Evolutionary conservation across 2,797 vertebrate species (phyloP).

Genomic region (Lacerta agilis): DNA sequence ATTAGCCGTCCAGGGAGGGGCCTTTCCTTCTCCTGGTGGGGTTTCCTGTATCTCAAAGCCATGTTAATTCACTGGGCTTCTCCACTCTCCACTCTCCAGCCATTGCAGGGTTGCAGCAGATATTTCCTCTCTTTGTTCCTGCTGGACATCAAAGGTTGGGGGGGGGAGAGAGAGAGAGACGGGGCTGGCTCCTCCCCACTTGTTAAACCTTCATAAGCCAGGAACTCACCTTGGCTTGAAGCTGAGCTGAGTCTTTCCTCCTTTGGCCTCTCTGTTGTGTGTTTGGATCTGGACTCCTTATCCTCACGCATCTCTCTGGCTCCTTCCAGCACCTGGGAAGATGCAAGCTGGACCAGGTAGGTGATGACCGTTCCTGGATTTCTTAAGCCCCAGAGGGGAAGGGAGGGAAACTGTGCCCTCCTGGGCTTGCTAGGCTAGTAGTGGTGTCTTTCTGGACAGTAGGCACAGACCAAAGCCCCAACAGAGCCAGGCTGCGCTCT

Average conservation of each 20-base stretch:
- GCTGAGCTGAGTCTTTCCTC: conserved; percentile 24
- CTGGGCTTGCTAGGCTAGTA: background rate
- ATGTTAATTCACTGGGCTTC: conserved; percentile 88
- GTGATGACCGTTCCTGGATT: conserved; percentile 14
- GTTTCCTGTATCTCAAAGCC: conserved; percentile 94
- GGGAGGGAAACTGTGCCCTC: rapidly evolving
- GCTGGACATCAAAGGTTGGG: conserved; percentile 74
- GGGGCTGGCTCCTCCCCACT: conserved; percentile 67
- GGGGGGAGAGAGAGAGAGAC: conserved; percentile 31
- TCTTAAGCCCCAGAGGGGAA: background rate
- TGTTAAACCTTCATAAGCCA: conserved; percentile 69
- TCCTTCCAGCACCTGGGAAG: conserved; percentile 58
- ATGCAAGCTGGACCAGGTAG: conserved; percentile 70
- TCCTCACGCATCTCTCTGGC: conserved; percentile 4
- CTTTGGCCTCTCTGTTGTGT: background rate
- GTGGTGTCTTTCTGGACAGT: background rate
- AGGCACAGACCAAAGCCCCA: no score
- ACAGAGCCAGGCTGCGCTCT: no score
- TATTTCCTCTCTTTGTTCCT: conserved; percentile 76
- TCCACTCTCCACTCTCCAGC: conserved; percentile 74
- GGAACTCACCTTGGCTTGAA: conserved; percentile 68
- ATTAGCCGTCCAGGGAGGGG: conserved; percentile 90
- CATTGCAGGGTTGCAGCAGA: conserved; percentile 64
- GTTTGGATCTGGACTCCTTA: conserved; percentile 63
- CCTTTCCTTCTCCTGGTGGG: conserved; percentile 86